phyloP scores from a whole-genome alignment of 2,797 vertebrate species.

The Pangasius mekongensis region DNA sequence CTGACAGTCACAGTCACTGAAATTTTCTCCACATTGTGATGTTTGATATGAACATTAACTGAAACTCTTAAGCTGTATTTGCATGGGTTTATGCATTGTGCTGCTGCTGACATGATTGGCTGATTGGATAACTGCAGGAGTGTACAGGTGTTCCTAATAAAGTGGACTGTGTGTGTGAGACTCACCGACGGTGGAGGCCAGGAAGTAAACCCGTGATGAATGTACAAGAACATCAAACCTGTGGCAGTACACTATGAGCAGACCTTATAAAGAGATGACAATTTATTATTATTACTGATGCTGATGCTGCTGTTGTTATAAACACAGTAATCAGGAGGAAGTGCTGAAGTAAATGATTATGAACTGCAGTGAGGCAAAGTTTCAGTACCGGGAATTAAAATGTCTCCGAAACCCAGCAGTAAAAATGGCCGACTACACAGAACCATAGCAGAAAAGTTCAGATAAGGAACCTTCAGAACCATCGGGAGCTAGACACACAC shows the following conservation, averaged over 20 bases:
- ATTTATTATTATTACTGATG: background rate
- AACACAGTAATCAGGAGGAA: background rate
- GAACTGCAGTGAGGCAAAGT: background rate
- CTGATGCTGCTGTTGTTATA: background rate
- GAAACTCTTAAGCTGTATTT: background rate
- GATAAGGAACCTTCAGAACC: conserved; percentile 93
- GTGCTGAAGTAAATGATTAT: background rate
- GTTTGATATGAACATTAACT: background rate
- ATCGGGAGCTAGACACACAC: conserved; percentile 86
- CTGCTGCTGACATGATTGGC: background rate
- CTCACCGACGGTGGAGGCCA: conserved; percentile 92
- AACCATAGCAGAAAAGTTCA: conserved; percentile 88
- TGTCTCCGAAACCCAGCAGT: conserved; percentile 94
- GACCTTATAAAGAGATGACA: conserved; percentile 72
- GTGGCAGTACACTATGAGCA: conserved; percentile 94
- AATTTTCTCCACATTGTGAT: background rate
- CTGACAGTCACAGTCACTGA: background rate
- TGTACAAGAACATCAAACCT: conserved; percentile 94
- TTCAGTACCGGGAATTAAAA: conserved; percentile 91
- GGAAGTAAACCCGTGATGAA: conserved; percentile 91
- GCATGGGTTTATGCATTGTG: no score
- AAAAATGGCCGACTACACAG: conserved; percentile 95
- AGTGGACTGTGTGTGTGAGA: background rate
- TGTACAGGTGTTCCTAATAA: background rate
- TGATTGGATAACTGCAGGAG: background rate